phyloP scores from a whole-genome alignment of 2,797 vertebrate species.

The Falco novaeseelandiae region DNA sequence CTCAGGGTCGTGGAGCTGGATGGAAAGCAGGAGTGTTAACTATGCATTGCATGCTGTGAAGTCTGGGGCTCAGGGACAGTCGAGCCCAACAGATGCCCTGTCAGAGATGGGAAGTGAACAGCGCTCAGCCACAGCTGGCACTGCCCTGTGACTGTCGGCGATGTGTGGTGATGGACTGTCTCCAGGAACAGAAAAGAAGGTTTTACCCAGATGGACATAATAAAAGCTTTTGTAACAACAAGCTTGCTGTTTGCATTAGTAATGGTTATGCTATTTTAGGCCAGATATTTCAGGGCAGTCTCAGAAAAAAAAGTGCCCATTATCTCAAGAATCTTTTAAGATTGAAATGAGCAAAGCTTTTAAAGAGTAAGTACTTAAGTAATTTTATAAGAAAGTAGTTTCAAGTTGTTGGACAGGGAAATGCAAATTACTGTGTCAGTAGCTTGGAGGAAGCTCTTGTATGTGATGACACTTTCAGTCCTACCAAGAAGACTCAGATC shows the following conservation, averaged over 20 bases:
- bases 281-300: background rate
- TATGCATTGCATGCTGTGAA: slow-evolving; percentile 92
- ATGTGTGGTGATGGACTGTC: background rate
- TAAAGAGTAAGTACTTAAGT: background rate
- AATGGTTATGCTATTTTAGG: background rate
- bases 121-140: background rate
- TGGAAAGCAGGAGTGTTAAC: slow-evolving; percentile 85
- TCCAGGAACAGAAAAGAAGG: background rate
- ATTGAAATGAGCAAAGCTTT: background rate
- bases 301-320: background rate
- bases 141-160: background rate
- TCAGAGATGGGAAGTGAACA: background rate
- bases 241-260: slow-evolving; percentile 11
- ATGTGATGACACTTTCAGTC: background rate
- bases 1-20: slow-evolving; percentile 88
- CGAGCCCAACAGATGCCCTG: background rate
- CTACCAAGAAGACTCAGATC: background rate
- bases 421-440: background rate
- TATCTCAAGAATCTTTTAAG: slow-evolving; percentile 8
- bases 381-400: background rate
- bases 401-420: background rate
- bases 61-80: background rate
- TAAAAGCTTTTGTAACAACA: slow-evolving; percentile 14
- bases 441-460: background rate
- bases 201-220: background rate